These are phyloP conservation scores for Drosophila limbata DNA, from an alignment of 2,888 invertebrate genomes.

Conservation along the genomic window DNA sequence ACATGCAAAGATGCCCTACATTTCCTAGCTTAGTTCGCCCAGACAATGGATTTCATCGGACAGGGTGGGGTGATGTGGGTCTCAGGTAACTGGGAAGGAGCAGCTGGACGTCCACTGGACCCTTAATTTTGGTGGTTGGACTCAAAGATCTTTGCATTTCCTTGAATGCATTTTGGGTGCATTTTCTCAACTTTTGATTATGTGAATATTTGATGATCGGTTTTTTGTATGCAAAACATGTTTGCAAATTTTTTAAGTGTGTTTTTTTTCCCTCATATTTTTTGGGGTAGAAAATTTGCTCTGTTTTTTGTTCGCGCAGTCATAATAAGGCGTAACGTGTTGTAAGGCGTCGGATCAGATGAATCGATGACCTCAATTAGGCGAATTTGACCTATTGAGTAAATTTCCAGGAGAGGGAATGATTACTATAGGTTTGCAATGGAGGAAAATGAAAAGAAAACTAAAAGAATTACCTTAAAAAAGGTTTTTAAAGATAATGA, in stretches of 20 bases:
- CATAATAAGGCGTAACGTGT: constrained; percentile 74
- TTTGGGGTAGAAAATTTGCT: constrained; percentile 36
- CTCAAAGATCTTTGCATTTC: constrained; percentile 35
- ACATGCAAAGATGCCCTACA: constrained; percentile 53
- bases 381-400: constrained; percentile 51
- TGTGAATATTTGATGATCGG: constrained; percentile 73
- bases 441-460: not conserved
- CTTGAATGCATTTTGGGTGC: constrained; percentile 31
- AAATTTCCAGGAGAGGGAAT: not conserved
- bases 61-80: constrained; percentile 43
- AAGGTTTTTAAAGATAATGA: not conserved
- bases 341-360: constrained; percentile 31
- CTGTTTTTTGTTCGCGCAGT: constrained; percentile 52
- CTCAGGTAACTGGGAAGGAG: constrained; percentile 38
- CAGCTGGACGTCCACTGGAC: constrained; percentile 60
- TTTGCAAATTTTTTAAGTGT: constrained; percentile 73
- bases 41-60: constrained; percentile 48
- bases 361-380: constrained; percentile 67
- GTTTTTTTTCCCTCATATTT: constrained; percentile 29
- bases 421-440: not conserved
- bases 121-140: constrained; percentile 38
- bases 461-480: not conserved
- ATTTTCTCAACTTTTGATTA: constrained; percentile 35
- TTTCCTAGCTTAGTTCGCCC: constrained; percentile 28
- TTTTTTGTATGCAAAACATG: constrained; percentile 74